Percentiles rank a stretch among this genome's conserved stretches.
Evolutionary conservation across 2,113 vertebrate genomes (phyloP).

Genomic region (Cottus gobio): DNA sequence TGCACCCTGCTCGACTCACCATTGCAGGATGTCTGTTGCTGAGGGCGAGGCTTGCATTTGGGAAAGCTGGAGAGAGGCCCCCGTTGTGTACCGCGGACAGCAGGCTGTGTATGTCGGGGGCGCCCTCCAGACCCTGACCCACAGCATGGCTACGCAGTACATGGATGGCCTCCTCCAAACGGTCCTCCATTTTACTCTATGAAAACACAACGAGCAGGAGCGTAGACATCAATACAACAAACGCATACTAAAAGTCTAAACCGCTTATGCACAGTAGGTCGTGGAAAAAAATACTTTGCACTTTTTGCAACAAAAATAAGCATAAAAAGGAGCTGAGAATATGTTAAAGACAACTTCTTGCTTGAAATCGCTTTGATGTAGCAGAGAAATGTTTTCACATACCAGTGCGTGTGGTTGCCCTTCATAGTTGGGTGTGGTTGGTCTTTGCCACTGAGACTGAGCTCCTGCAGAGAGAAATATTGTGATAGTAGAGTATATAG

Average conservation of each 20-base stretch:
- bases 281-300: neutral
- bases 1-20: slow-evolving; percentile 81
- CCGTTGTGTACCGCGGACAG: slow-evolving; percentile 87
- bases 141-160: slow-evolving; percentile 96
- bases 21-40: slow-evolving; percentile 88
- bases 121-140: slow-evolving; percentile 86
- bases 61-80: slow-evolving; percentile 87
- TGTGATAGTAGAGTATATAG: neutral
- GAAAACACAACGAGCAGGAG: neutral
- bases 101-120: slow-evolving; percentile 88
- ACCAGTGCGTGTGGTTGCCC: slow-evolving; percentile 93
- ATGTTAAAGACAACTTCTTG: neutral
- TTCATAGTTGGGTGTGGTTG: slow-evolving; percentile 93
- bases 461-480: slow-evolving; percentile 77
- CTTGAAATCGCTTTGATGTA: slow-evolving; percentile 13
- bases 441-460: slow-evolving; percentile 94
- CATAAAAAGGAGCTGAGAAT: neutral
- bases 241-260: neutral
- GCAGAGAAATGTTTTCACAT: slow-evolving; percentile 59
- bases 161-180: slow-evolving; percentile 96
- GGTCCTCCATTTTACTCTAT: slow-evolving; percentile 97
- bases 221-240: neutral
- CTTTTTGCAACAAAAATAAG: neutral
- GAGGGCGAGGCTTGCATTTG: slow-evolving; percentile 86
- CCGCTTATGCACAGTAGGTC: neutral